Evolutionary conservation across 2,888 invertebrate genomes (phyloP).

Genomic region (Flabesymbios commensalis): DNA sequence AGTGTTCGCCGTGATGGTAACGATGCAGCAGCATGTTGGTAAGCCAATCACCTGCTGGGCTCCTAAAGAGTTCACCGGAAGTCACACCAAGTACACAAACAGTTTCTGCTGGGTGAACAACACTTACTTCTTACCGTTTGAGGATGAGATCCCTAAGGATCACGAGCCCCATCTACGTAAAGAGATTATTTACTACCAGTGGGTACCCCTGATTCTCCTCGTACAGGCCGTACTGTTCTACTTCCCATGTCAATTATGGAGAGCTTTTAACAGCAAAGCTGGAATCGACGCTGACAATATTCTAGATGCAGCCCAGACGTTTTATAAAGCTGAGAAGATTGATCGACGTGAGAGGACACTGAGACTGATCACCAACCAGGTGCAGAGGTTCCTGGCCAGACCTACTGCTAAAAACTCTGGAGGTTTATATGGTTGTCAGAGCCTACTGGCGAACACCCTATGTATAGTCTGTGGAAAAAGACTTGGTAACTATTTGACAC

Average conservation of each 20-base stretch:
- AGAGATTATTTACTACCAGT: slow-evolving; percentile 40
- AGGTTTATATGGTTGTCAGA: not conserved
- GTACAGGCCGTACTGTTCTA: slow-evolving; percentile 57
- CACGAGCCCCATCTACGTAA: slow-evolving; percentile 5
- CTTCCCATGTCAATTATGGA: slow-evolving; percentile 37
- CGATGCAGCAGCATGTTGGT: slow-evolving; percentile 19
- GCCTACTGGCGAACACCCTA: not conserved
- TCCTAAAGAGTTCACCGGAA: slow-evolving; percentile 32
- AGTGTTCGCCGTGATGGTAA: slow-evolving; percentile 20
- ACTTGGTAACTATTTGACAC: slow-evolving; percentile 11
- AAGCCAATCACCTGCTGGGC: slow-evolving; percentile 32
- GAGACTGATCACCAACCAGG: slow-evolving; percentile 21
- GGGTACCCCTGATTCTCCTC: slow-evolving; percentile 50
- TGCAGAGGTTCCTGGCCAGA: slow-evolving; percentile 23
- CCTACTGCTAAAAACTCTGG: not conserved
- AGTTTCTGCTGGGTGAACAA: slow-evolving; percentile 33
- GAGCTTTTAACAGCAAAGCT: slow-evolving; percentile 15
- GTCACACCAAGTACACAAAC: slow-evolving; percentile 30
- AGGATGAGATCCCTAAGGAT: slow-evolving; percentile 23
- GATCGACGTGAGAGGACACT: slow-evolving; percentile 6
- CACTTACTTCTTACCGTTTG: slow-evolving; percentile 25
- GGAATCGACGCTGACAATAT: slow-evolving; percentile 31
- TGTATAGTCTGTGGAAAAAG: slow-evolving; percentile 7
- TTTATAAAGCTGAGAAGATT: slow-evolving; percentile 13
- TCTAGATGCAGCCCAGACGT: slow-evolving; percentile 14